Base-by-base conservation (phyloP, 2,113 vertebrate species). In the Oryzias woworae region DNA sequence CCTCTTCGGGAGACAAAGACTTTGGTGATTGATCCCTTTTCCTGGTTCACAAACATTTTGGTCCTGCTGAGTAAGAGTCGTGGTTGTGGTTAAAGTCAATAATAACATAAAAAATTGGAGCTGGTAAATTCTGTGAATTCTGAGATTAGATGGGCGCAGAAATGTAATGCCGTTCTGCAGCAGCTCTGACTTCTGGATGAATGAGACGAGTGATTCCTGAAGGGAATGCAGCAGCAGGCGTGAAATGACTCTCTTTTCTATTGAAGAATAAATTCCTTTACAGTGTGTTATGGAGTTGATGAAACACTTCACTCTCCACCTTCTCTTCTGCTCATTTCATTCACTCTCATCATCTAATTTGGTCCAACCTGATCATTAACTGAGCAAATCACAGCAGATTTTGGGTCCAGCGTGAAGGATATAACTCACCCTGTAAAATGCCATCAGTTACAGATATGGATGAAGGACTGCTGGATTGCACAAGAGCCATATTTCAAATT, bases 191-290 rank as follows among this genome's bases (percentile, higher is more conserved):
- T 70, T 42, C 42, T 7, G 20, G 24, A 23, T 45, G 42, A 45
- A 45, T 52, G n/a, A 58, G 8, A 55, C 46, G 59, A 50, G 61
- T 18, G 55, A 55, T 53, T 61, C 17, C 62, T 22, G 45, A 13
- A 31, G 31, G 45, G 16, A 31, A 4, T 65, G 0, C 41, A 45
- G 14, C 13, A 43, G 49, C 62, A 20, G 43, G 43, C 12, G 53
- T 36, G 58, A 18, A 23, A 65, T 4, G 49, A 44, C 17, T 58
- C 55, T 53, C 36, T 24, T 41, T 50, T 59, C 16, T 49, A 5
- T 20, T 43, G 47, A 18, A 12, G 36, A 45, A 51, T 52, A 31
- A 52, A 64, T 44, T 14, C 18, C 6, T 22, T 41, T 5, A 14
- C 15, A 24, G 14, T 50, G 2, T 45, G 66, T 62, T 20, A 17